Conservation (phyloP, 2,113 vertebrate species). For the Sturnus vulgaris region DNA sequence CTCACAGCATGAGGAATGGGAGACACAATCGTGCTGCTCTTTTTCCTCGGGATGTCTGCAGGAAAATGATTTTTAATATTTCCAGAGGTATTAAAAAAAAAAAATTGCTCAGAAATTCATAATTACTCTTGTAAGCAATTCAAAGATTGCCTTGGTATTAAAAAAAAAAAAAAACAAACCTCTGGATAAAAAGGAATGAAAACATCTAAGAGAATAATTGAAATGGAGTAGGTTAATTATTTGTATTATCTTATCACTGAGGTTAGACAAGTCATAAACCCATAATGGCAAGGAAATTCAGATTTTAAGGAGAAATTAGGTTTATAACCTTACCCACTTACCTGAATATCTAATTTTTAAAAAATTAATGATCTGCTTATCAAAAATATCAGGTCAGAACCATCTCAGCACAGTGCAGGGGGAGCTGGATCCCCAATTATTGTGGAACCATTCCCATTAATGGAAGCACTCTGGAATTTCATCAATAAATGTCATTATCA, state of each 20-base stretch:
- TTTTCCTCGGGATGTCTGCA: not conserved
- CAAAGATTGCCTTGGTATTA: not conserved
- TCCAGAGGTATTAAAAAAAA: not conserved
- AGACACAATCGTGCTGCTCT: not conserved
- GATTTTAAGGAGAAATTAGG: not conserved
- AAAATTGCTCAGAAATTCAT: not conserved
- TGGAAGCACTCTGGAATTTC: not conserved
- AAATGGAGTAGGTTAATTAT: slow-evolving; percentile 14
- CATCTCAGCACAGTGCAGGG: not conserved
- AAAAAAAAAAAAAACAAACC: not conserved
- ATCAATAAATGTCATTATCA: not conserved
- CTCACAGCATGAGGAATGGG: not conserved
- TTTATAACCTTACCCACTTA: not conserved
- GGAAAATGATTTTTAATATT: not conserved
- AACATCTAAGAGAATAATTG: not conserved
- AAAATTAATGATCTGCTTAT: not conserved
- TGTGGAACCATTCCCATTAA: not conserved
- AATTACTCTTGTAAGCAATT: slow-evolving; percentile 29
- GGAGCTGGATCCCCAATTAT: not conserved
- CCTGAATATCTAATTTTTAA: not conserved
- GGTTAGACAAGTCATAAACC: not conserved
- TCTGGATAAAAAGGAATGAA: slow-evolving; percentile 40
- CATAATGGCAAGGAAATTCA: not conserved
- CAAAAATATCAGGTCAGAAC: not conserved
- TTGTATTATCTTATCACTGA: slow-evolving; percentile 3